Evolutionary conservation across 2,888 invertebrate genomes (phyloP), one percentile per base, ranked within the genome.

Genomic region (Trissolcus brochymenae): DNA sequence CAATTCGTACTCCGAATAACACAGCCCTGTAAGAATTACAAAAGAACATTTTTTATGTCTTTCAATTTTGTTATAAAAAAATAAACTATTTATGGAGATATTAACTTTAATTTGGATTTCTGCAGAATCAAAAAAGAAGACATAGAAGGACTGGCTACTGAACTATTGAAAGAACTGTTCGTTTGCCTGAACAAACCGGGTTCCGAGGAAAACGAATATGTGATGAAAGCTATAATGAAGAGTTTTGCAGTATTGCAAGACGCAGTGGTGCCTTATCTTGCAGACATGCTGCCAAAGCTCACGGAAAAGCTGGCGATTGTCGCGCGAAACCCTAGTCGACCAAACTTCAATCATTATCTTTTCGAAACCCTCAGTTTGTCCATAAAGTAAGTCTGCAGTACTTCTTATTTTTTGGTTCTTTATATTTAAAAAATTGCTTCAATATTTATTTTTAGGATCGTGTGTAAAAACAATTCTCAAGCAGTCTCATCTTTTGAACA

Each of bases 161-260:
- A 93, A 62, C 90, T 98, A 56, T 91, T 99, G 11, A 90, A 91
- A 6, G 94, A 94, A 65, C 91, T 99, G 29, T 96, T 98, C 89
- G 90, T 90, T 0, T 93, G 94, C 16, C 91, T 99, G 64, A 92
- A 93, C 6, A 90, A 92, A 79, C 92, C 93, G 0, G 93, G 94
- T 3, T 95, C 96, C 0, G 93, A 94, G 80, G 98, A 99, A 90
- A 99, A 99, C 89, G 98, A 99, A 89, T 99, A 99, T 87, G 93
- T 96, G 6, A 99, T 99, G 98, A 98, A 98, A 92, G 97, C 97
- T 1, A 93, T 98, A n/a, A 96, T 98, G 93, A 92, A 98, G 76
- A 94, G 94, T 57, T 93, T 98, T 85, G 93, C 94, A 0, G 92
- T 94, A 17, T 90, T 98, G 14, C 95, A 97, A 88, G 95, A 95